Base-by-base conservation (phyloP, 2,797 vertebrate species). In the Enteromius radiatus region DNA sequence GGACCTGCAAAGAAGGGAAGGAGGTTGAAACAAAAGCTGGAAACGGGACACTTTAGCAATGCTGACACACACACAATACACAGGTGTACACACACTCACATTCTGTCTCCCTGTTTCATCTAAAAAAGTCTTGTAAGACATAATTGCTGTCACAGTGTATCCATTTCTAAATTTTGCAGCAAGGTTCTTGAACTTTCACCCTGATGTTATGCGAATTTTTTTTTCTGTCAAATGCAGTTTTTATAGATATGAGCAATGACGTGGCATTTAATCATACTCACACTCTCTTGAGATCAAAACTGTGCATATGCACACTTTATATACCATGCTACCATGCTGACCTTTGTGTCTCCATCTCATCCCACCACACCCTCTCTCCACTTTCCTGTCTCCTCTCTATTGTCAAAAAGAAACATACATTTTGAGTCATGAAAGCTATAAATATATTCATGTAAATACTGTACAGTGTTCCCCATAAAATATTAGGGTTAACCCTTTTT, bases 1-100 rank as follows among this genome's bases (percentile, higher is more conserved):
- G 43, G 80, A 54, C 68, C 67, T 74, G 71, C 43, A 26, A 56
- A 15, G 78, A 84, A 75, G 84, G 88, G 81, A 89, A 88, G 83
- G 85, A 86, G 82, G 65, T 81, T 19, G 73, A 87, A 89, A 94
- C 94, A 95, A 94, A 93, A 81, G 87, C 3, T 84, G 93, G 94
- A 94, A 94, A 88, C 64, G 0, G 2, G 86, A 85, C 86, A 86
- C 86, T 82, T 1, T 63, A 3, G 86, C 3, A 76, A 52, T 87
- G 87, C 76, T 14, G 38, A 64, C 78, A 68, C 33, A 73, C 74
- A 76, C 21, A 63, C 19, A 80, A 45, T 61, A 43, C n/a, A 15
- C 70, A 75, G 31, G 59, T 64, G 74, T 38, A 65, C 33, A 75
- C 23, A 43, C 47, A 56, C 17, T 54, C n/a, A 21, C n/a, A 56